Conservation (phyloP, 2,888 invertebrate species). For the Muscina levida region DNA sequence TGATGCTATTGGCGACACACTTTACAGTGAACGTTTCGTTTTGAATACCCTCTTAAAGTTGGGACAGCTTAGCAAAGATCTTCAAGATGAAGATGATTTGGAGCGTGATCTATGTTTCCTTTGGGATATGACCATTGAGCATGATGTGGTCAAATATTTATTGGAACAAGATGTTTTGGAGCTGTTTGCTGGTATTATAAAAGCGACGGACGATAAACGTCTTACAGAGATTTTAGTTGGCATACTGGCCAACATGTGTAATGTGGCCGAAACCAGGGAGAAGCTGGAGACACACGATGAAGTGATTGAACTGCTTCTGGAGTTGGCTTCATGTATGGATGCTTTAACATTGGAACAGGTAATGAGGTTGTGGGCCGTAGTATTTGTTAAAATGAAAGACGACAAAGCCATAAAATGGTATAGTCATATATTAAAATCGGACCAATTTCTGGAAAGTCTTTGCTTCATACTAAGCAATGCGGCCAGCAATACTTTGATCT, state of each 20-base stretch:
- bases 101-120: conserved; percentile 88
- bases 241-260: conserved; percentile 91
- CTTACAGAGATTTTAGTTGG: conserved; percentile 91
- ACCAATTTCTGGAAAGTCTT: conserved; percentile 82
- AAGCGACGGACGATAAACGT: conserved; percentile 83
- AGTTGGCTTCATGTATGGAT: conserved; percentile 84
- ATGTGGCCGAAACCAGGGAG: conserved; percentile 83
- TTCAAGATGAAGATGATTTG: conserved; percentile 81
- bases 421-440: conserved; percentile 80
- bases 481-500: conserved; percentile 83
- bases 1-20: conserved; percentile 89
- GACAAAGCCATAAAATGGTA: conserved; percentile 78
- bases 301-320: conserved; percentile 82
- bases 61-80: conserved; percentile 82
- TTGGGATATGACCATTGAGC: conserved; percentile 92
- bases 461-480: conserved; percentile 88
- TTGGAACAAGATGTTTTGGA: conserved; percentile 85
- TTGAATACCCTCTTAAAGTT: conserved; percentile 85
- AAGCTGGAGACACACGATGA: conserved; percentile 82
- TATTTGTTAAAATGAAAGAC: conserved; percentile 81
- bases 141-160: conserved; percentile 87
- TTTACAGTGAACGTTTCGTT: conserved; percentile 89
- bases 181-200: conserved; percentile 81
- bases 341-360: conserved; percentile 87
- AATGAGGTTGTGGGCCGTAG: conserved; percentile 84